These are phyloP conservation scores for Syrista parreyssii DNA, from an alignment of 2,888 invertebrate genomes.

Conservation along the genomic window DNA sequence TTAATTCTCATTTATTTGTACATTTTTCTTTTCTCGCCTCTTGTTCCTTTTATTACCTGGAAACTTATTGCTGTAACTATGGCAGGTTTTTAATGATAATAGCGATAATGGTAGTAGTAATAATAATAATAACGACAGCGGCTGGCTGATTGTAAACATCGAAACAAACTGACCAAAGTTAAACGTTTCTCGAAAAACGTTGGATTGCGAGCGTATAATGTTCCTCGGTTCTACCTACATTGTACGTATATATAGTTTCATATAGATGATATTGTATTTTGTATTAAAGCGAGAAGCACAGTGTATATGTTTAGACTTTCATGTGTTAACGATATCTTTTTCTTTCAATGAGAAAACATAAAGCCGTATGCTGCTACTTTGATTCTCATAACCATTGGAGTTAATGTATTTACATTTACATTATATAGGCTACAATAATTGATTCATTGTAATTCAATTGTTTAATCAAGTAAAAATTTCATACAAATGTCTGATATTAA, in stretches of 20 bases:
- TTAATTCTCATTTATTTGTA: not conserved
- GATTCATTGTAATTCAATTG: slow-evolving; percentile 52
- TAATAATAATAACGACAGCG: slow-evolving; percentile 3
- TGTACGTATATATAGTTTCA: slow-evolving; percentile 22
- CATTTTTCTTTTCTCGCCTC: not conserved
- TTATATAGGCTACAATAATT: slow-evolving; percentile 27
- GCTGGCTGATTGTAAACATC: not conserved
- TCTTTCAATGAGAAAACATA: slow-evolving; percentile 1
- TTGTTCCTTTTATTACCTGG: not conserved
- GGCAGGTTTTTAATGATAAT: not conserved
- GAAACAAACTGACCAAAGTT: slow-evolving; percentile 54
- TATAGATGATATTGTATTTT: slow-evolving; percentile 4
- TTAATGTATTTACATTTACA: slow-evolving; percentile 11
- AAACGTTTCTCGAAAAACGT: slow-evolving; percentile 38
- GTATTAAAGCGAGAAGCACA: slow-evolving; percentile 1
- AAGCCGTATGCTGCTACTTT: not conserved
- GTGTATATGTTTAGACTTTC: not conserved
- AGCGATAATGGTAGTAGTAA: not conserved
- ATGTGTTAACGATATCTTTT: slow-evolving; percentile 5
- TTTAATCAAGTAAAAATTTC: slow-evolving; percentile 55
- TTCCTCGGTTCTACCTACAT: slow-evolving; percentile 22
- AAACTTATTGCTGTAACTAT: not conserved
- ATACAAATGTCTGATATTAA: slow-evolving; percentile 35
- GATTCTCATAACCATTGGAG: slow-evolving; percentile 8
- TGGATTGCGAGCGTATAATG: slow-evolving; percentile 31